Evolutionary conservation across 2,888 invertebrate species (phyloP).

Genomic region (Podotricha telesiphe): DNA sequence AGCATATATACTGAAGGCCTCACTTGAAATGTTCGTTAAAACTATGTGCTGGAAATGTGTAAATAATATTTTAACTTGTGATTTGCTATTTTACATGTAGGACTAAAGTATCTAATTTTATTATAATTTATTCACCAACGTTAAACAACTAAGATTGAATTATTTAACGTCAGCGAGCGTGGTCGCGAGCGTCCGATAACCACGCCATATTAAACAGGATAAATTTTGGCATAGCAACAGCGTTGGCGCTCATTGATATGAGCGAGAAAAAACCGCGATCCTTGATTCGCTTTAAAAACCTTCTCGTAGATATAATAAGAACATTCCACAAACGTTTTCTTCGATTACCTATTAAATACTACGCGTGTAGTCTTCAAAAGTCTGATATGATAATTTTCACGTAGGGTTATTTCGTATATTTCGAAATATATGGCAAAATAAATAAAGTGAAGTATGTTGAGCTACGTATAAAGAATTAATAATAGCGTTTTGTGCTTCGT

Average conservation of each 20-base stretch:
- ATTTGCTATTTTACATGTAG: background rate
- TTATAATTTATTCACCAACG: constrained; percentile 16
- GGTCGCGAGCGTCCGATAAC: constrained; percentile 17
- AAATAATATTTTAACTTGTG: background rate
- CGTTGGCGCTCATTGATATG: constrained; percentile 25
- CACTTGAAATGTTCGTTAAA: background rate
- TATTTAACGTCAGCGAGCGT: constrained; percentile 16
- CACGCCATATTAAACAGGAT: constrained; percentile 33
- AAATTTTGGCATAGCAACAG: constrained; percentile 42
- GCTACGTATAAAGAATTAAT: background rate
- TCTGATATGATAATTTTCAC: background rate
- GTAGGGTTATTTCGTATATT: background rate
- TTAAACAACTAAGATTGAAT: constrained; percentile 6
- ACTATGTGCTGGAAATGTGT: no score
- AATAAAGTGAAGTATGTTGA: background rate
- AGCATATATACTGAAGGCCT: background rate
- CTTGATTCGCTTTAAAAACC: constrained; percentile 22
- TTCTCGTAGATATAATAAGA: constrained; percentile 17
- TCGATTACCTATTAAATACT: constrained; percentile 2
- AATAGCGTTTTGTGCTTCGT: constrained; percentile 4
- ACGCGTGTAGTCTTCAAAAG: background rate
- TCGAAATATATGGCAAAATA: background rate
- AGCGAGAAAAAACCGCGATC: constrained; percentile 24
- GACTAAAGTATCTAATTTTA: background rate
- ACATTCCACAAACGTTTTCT: constrained; percentile 11